Percentiles rank a stretch among this genome's conserved stretches.
phyloP scores from a whole-genome alignment of 2,797 vertebrate species.

The Novumbra hubbsi region DNA sequence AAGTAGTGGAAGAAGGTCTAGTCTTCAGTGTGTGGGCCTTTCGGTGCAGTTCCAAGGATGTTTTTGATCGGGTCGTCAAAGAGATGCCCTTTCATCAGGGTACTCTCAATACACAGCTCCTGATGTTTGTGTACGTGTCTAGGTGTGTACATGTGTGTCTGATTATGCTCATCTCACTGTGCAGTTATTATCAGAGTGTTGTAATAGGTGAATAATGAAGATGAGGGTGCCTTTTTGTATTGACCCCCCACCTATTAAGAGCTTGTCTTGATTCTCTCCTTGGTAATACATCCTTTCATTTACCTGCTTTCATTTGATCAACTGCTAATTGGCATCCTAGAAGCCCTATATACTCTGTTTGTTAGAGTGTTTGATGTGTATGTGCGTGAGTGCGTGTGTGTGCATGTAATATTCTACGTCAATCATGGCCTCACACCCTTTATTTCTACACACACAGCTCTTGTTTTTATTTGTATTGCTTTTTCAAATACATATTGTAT shows the following conservation, averaged over 20 bases:
- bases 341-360: background rate
- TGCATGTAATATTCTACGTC: background rate
- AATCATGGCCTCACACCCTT: background rate
- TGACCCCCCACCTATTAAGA: slow-evolving; percentile 6
- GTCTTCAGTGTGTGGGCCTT: slow-evolving; percentile 8
- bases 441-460: background rate
- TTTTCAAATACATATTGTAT: background rate
- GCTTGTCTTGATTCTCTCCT: background rate
- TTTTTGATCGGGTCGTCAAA: slow-evolving; percentile 41
- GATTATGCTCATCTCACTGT: background rate
- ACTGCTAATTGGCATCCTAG: slow-evolving; percentile 4
- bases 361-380: background rate
- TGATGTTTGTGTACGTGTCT: slow-evolving; percentile 14
- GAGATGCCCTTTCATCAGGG: slow-evolving; percentile 35
- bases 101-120: slow-evolving; percentile 9
- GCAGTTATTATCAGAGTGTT: slow-evolving; percentile 13
- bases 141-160: slow-evolving; percentile 11
- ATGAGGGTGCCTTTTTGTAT: background rate
- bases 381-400: background rate
- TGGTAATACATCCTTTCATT: background rate
- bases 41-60: background rate
- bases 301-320: slow-evolving; percentile 3
- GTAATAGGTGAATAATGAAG: background rate
- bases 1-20: slow-evolving; percentile 24
- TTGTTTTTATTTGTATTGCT: background rate